These are phyloP conservation scores for Brachystomella parvula DNA, from an alignment of 1,140 invertebrate species.

Conservation along the genomic window DNA sequence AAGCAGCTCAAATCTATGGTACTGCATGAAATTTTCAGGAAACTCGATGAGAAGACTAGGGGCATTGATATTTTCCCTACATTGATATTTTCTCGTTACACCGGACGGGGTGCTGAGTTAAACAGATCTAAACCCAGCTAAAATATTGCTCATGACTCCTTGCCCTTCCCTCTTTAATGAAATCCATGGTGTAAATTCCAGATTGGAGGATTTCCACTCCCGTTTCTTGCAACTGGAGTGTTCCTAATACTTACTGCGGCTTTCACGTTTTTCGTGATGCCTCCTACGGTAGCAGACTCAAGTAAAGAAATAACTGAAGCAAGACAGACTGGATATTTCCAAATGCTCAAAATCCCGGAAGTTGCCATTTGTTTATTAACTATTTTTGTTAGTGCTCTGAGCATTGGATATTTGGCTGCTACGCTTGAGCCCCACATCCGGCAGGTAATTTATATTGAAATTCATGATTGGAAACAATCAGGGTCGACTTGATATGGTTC, in stretches of 20 bases:
- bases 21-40: too few species aligned
- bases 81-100: too few species aligned
- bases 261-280: neutral
- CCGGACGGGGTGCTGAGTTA: too few species aligned
- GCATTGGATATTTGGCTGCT: conserved; percentile 71
- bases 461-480: conserved; percentile 2
- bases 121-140: too few species aligned
- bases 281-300: neutral
- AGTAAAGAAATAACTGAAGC: neutral
- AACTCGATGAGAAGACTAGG: too few species aligned
- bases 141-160: too few species aligned
- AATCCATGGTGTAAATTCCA: conserved; percentile 42
- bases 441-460: conserved; percentile 44
- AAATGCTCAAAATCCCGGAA: conserved; percentile 58
- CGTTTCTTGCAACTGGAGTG: conserved; percentile 73
- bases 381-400: conserved; percentile 65
- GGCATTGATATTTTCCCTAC: too few species aligned
- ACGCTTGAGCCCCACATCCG: conserved; percentile 73
- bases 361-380: conserved; percentile 57
- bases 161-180: too few species aligned
- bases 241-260: conserved; percentile 57
- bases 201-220: conserved; percentile 72
- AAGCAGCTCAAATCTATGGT: too few species aligned
- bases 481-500: conserved; percentile 26
- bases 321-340: conserved; percentile 38